Evolutionary conservation across 92 coral and sea anemone species (phyloP).

Genomic region (Actinostola sp.): DNA sequence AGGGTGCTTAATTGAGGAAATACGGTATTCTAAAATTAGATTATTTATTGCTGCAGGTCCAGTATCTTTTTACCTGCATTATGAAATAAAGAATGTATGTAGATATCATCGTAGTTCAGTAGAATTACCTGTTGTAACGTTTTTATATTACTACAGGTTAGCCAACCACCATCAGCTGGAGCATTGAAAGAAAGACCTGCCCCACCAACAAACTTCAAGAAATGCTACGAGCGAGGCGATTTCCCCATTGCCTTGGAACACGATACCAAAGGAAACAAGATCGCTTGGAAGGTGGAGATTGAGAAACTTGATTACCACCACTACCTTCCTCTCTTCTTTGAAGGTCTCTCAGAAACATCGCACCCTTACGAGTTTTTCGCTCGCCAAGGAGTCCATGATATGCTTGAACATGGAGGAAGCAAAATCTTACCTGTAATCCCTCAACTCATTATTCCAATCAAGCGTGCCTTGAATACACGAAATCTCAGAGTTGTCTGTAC

Average conservation of each 20-base stretch:
- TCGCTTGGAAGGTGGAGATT: conserved; percentile 99
- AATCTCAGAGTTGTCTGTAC: conserved; percentile 87
- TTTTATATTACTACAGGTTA: conserved; percentile 56
- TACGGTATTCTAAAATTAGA: too few species aligned
- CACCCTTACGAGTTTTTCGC: conserved; percentile 99
- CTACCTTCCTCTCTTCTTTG: conserved; percentile 95
- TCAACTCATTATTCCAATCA: conserved; percentile 92
- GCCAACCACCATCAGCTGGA: conserved; percentile 81
- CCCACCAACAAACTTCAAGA: conserved; percentile 84
- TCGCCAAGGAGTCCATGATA: conserved; percentile 98
- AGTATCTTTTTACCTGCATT: too few species aligned
- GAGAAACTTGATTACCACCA: conserved; percentile 99
- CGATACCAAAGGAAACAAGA: conserved; percentile 99
- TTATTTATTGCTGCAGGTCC: too few species aligned
- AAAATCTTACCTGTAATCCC: conserved; percentile 95
- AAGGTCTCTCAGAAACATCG: conserved; percentile 90
- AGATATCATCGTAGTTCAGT: neutral
- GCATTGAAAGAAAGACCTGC: conserved; percentile 93
- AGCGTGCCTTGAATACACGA: conserved; percentile 90
- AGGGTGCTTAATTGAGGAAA: too few species aligned
- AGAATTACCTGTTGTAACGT: neutral
- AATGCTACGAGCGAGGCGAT: conserved; percentile 96
- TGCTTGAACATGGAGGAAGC: conserved; percentile 98
- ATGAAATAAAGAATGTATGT: neutral
- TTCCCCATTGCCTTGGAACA: conserved; percentile 99